A percentile compares a stretch with the other conserved stretches of the same genome.
Conservation (phyloP, 2,888 invertebrate species). For the Bellardia bayeri region DNA sequence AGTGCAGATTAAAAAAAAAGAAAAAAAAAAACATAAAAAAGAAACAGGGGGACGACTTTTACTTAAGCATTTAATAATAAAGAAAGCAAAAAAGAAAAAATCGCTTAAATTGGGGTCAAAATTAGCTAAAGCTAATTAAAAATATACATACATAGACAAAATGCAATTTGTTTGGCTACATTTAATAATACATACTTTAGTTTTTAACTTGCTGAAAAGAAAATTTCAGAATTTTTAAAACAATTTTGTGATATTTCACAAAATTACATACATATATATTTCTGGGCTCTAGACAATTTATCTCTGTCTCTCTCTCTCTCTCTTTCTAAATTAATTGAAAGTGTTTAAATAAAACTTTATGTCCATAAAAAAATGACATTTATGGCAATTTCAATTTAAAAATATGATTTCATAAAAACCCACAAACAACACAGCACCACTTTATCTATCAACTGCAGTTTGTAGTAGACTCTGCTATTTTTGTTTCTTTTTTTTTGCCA, state of each 20-base stretch:
- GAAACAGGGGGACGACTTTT: neutral
- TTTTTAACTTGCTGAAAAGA: neutral
- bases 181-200: neutral
- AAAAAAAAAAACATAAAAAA: neutral
- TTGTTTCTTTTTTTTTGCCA: conserved; percentile 2
- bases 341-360: conserved; percentile 33
- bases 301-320: no score
- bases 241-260: no score
- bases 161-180: neutral
- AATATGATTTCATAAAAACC: conserved; percentile 28
- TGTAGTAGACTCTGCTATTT: neutral
- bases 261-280: no score
- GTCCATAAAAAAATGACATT: conserved; percentile 43
- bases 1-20: neutral
- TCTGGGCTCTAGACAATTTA: no score
- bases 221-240: no score
- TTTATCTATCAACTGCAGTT: conserved; percentile 26
- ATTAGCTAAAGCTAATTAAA: conserved; percentile 30
- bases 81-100: neutral
- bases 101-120: conserved; percentile 45
- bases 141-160: conserved; percentile 34
- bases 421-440: neutral
- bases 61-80: neutral
- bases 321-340: conserved; percentile 12
- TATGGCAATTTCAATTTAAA: conserved; percentile 1